Evolutionary conservation across 2,888 invertebrate species (phyloP).

Genomic region (Leptothorax acervorum): DNA sequence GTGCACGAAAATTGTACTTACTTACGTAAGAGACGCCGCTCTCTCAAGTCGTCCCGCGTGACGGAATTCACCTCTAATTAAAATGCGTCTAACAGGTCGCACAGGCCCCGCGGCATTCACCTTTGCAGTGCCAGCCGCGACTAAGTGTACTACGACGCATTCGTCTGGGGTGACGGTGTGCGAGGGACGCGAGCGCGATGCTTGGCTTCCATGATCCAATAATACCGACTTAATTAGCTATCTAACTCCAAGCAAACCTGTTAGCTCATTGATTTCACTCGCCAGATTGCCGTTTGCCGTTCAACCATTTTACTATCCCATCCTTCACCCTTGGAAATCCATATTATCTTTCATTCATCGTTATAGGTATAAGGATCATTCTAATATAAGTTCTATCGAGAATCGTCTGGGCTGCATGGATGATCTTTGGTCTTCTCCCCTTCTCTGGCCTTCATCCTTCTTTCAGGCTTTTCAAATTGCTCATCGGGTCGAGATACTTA

Average conservation of each 20-base stretch:
- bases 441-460: constrained; percentile 7
- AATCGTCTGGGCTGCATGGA: neutral
- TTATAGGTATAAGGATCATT: constrained; percentile 11
- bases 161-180: constrained; percentile 68
- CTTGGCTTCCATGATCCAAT: constrained; percentile 85
- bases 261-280: constrained; percentile 84
- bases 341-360: constrained; percentile 19
- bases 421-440: constrained; percentile 7
- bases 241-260: constrained; percentile 83
- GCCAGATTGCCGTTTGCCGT: constrained; percentile 61
- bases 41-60: constrained; percentile 67
- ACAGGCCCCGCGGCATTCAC: constrained; percentile 81
- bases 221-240: constrained; percentile 85
- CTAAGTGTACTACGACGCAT: constrained; percentile 68
- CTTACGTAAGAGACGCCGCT: constrained; percentile 59
- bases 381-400: neutral
- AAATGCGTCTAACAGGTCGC: constrained; percentile 82
- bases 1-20: constrained; percentile 70
- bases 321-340: constrained; percentile 16
- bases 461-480: constrained; percentile 26
- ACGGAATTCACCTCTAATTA: constrained; percentile 84
- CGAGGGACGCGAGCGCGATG: constrained; percentile 74
- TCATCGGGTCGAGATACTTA: constrained; percentile 24
- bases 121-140: constrained; percentile 75
- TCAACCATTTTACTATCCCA: constrained; percentile 51